Percentiles rank a stretch among this genome's conserved stretches.
Conservation (phyloP, 53 echinoderm and acorn worm species). For the Echinarachnius parma region DNA sequence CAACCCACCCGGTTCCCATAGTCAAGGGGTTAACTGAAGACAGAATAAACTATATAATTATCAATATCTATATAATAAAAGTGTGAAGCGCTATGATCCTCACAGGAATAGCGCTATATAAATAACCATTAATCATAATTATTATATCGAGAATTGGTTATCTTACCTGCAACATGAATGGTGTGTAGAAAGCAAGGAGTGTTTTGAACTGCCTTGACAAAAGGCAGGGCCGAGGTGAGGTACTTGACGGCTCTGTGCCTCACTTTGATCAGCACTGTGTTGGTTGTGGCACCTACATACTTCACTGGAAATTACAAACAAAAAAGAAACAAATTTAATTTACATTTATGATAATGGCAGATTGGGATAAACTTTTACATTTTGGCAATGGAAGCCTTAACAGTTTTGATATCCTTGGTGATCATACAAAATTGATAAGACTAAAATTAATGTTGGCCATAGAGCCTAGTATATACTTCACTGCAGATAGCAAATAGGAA, state of each 20-base stretch:
- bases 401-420: not conserved
- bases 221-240: constrained; percentile 66
- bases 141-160: no score
- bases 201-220: constrained; percentile 55
- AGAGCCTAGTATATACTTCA: no score
- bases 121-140: no score
- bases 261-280: constrained; percentile 66
- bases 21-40: no score
- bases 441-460: not conserved
- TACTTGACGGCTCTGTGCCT: constrained; percentile 62
- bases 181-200: constrained; percentile 23
- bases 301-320: constrained; percentile 61
- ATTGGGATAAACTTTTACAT: not conserved
- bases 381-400: not conserved
- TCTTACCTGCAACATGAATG: constrained; percentile 30
- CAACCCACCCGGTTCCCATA: no score
- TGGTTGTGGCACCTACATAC: constrained; percentile 60
- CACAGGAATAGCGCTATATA: no score
- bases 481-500: no score
- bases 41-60: no score
- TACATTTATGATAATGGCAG: not conserved
- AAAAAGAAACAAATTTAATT: constrained; percentile 19
- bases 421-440: not conserved
- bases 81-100: no score
- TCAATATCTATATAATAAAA: no score